These are phyloP conservation scores for Poecilobothrus nobilitatus DNA, from an alignment of 2,888 invertebrate species.

Conservation along the genomic window DNA sequence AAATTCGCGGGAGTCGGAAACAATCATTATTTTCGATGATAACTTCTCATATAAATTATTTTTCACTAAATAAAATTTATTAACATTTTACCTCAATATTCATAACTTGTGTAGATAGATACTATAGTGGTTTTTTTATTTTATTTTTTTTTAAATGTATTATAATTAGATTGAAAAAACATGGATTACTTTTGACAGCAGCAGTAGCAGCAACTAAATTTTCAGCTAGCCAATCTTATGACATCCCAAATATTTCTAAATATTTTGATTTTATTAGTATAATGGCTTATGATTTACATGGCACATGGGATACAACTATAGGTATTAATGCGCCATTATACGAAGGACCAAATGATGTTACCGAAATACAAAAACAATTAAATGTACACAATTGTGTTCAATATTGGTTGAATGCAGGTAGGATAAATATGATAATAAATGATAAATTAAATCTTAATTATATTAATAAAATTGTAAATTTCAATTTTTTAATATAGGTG, in stretches of 20 bases:
- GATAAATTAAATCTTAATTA: conserved; percentile 7
- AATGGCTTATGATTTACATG: conserved; percentile 69
- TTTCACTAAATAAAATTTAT: neutral
- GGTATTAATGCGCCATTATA: conserved; percentile 62
- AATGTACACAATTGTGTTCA: conserved; percentile 46
- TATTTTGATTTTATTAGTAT: conserved; percentile 58
- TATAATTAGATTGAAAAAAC: conserved; percentile 46
- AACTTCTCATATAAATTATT: conserved; percentile 13
- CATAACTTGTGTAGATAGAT: no score
- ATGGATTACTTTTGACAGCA: conserved; percentile 48
- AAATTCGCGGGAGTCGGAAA: no score
- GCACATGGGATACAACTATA: conserved; percentile 55
- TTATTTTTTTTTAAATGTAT: no score
- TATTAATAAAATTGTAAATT: neutral
- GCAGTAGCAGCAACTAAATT: conserved; percentile 51
- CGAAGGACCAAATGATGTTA: conserved; percentile 42
- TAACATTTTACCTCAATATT: neutral
- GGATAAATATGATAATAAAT: neutral
- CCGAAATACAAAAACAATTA: conserved; percentile 32
- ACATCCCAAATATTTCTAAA: conserved; percentile 48
- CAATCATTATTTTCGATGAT: no score
- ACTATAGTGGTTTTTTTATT: no score
- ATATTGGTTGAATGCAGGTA: no score
- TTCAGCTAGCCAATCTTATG: no score
- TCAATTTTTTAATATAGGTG: conserved; percentile 38